Base-by-base conservation (phyloP, 2,888 invertebrate species). In the Thera britannica region DNA sequence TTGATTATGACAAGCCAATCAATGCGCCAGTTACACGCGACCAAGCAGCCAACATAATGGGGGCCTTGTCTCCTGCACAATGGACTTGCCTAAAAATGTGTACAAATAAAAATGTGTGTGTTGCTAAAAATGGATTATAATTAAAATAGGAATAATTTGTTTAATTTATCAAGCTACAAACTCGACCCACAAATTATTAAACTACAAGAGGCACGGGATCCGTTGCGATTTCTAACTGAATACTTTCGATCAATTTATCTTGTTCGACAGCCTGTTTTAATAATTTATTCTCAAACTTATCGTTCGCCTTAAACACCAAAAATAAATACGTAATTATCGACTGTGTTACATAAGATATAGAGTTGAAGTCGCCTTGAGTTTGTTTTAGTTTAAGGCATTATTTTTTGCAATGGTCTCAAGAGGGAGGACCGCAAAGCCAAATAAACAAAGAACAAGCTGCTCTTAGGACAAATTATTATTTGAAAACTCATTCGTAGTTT, bases 231-330 rank as follows among this genome's bases (percentile, higher is more conserved):
- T 86, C 85, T 79, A 82, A 84, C 80, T 77, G 81, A 88, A 88
- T 88, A 86, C 85, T 88, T 86, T 86, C 88, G 83, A 88, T 89
- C 88, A 89, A 89, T 88, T 87, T 85, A 75, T 75, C 82, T 83
- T 80, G 84, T 87, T 86, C 86, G 87, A 88, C 86, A 84, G 84
- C 82, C 83, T 82, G 84, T 84, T 88, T 89, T 86, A 89, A 87
- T 88, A 86, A 89, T 88, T 87, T 81, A 87, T 82, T 77, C 79
- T 76, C 78, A 81, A 80, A 77, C 77, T 80, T 76, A 80, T 76
- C 73, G 71, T 34, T 62, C 8, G 38, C 58, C 71, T 72, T 79
- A 81, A 84, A 79, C 79, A 72, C 73, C 56, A 62, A 70, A 52
- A 67, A 67, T 65, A n/a, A 70, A 76, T 67, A 74, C 74, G 70